Evolutionary conservation across 1,140 invertebrate species (phyloP), one percentile per base, ranked within the genome.

Genomic region (Antheraea mylitta): DNA sequence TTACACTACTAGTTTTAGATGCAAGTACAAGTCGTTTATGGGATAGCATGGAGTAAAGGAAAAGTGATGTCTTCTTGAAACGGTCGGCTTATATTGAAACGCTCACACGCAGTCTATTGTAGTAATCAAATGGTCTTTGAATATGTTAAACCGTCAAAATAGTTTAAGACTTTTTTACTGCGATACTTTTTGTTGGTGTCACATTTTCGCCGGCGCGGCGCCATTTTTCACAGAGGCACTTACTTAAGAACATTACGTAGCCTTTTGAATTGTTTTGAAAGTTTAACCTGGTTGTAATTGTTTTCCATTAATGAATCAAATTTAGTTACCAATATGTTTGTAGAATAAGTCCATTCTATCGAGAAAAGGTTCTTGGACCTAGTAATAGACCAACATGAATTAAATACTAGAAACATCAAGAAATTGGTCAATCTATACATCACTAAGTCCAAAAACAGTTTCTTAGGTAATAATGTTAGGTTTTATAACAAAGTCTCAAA

Each of bases 121-220:
- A 78, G 78, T 58, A 66, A 74, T 77, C 71, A 72, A 76, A 71
- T 77, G 80, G 83, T 79, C 77, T 83, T 86, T 82, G 79, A 89
- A 85, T 85, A 80, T 86, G 83, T 87, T 79, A 79, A 84, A 77
- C 75, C 72, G 80, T 77, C 80, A 72, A 82, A 81, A 79, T 80
- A 65, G 64, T 65, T 65, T 65, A 18, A 53, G 45, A 53, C 45
- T 69, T 64, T 67, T 74, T 71, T 68, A 59, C 70, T 66, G 42
- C 53, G 74, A 53, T 53, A 53, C 45, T 53, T 73, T 83, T 81
- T 80, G 72, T 77, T 86, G 64, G 70, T 64, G 48, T 70, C 45
- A 53, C 45, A 68, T 82, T 86, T 84, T 86, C 81, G 79, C 84
- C 58, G 58, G 77, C 80, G 81, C 58, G 58, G 77, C 80, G 81